Evolutionary conservation across 1,140 invertebrate genomes (phyloP).

Genomic region (Heliconius congener): DNA sequence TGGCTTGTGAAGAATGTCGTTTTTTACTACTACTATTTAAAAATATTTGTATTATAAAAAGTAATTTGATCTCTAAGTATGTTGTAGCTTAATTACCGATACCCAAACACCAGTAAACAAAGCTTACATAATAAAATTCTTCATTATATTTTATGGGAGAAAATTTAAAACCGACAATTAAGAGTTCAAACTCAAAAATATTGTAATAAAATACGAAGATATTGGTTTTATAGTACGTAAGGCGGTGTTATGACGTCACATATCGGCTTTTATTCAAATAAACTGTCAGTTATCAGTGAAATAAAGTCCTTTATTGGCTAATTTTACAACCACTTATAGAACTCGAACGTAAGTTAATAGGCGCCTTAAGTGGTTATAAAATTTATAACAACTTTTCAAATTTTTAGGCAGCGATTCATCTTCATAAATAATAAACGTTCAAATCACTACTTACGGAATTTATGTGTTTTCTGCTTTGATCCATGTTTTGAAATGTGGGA

Average conservation of each 20-base stretch:
- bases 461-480: constrained; percentile 26
- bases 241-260: constrained; percentile 31
- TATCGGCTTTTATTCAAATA: constrained; percentile 36
- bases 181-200: constrained; percentile 7
- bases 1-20: too few relatives aligned
- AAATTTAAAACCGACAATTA: background rate
- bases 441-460: constrained; percentile 24
- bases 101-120: background rate
- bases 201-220: constrained; percentile 4
- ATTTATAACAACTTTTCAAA: constrained; percentile 39
- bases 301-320: constrained; percentile 44
- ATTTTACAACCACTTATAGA: constrained; percentile 44
- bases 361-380: constrained; percentile 41
- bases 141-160: constrained; percentile 6
- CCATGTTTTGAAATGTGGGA: constrained; percentile 8
- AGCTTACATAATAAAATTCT: background rate
- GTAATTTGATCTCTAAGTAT: background rate
- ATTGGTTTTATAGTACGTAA: constrained; percentile 29
- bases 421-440: constrained; percentile 37
- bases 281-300: constrained; percentile 39
- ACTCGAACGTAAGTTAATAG: constrained; percentile 40
- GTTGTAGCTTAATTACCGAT: background rate
- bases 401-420: constrained; percentile 35
- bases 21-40: background rate
- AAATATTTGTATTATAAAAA: background rate